Percentiles rank a stretch among this genome's conserved stretches.
Conservation (phyloP, 1,140 invertebrate genomes). For the Saccostrea glomerata region DNA sequence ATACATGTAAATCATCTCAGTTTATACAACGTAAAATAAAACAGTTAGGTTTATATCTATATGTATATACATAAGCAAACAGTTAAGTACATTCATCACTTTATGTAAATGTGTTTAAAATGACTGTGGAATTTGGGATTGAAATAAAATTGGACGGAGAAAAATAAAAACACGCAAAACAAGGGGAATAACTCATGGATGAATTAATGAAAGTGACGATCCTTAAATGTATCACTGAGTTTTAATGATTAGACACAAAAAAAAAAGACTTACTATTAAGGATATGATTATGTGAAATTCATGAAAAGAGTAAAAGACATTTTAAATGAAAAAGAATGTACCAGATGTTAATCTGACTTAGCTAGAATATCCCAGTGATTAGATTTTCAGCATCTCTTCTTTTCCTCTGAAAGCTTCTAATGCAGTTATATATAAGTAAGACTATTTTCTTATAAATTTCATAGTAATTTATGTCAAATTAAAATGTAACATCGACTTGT, state of each 20-base stretch:
- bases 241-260: too few relatives aligned
- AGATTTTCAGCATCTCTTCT: too few relatives aligned
- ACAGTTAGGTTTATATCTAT: not conserved
- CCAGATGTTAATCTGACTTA: too few relatives aligned
- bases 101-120: not conserved
- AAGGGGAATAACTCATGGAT: not conserved
- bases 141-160: not conserved
- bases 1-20: not conserved
- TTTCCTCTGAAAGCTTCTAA: too few relatives aligned
- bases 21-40: not conserved
- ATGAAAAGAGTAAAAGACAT: not conserved
- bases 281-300: not conserved
- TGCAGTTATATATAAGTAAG: too few relatives aligned
- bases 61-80: not conserved
- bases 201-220: not conserved
- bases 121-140: not conserved
- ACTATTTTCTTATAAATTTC: too few relatives aligned
- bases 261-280: not conserved
- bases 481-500: too few relatives aligned
- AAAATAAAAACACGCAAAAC: not conserved
- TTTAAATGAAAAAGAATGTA: too few relatives aligned
- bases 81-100: not conserved
- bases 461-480: too few relatives aligned
- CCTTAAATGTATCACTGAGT: too few relatives aligned
- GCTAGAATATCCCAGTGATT: too few relatives aligned